Base-by-base conservation (phyloP, 2,888 invertebrate species). In the Notodonta dromedarius region DNA sequence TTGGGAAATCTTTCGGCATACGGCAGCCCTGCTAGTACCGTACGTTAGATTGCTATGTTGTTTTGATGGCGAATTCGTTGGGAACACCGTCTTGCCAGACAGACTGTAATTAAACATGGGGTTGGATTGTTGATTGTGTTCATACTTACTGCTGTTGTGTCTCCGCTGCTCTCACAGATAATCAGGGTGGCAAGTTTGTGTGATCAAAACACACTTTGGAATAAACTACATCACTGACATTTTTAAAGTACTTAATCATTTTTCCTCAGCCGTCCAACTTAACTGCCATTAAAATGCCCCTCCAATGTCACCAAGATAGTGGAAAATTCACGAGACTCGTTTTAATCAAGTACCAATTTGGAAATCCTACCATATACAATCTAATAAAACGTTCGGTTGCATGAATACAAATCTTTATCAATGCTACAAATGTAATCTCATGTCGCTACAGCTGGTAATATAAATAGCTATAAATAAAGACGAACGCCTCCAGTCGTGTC, bases 351-450 rank as follows among this genome's bases (percentile, higher is more conserved):
- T 58, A 62, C 55, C 57, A 44, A 58, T 55, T 61, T 53, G 44
- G 32, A 51, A 67, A 60, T 60, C 58, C 51, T 40, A 53, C 56
- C 32, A 60, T 44, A 69, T 61, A 63, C 65, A 65, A 62, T 57
- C 67, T 63, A 60, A 65, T 70, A 71, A 72, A 69, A 65, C 56
- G 60, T 4, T 48, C 58, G 62, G 58, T 59, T 61, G 7, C 24
- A 58, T 61, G 73, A 72, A 73, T 73, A 74, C 74, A 68, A 73
- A 73, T 72, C 55, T 65, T 35, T 58, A 63, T 58, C 63, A 70
- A 74, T 63, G 74, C 57, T 74, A 74, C 75, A 67, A 74, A 74
- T 74, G 69, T 74, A 73, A 74, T 74, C 66, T 60, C 63, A 54
- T 54, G 39, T 39, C 58, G 63, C 61, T 54, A 69, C 66, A 63